Evolutionary conservation across 2,888 invertebrate species (phyloP), one percentile per base, ranked within the genome.

Genomic region (Rotaria sp.): DNA sequence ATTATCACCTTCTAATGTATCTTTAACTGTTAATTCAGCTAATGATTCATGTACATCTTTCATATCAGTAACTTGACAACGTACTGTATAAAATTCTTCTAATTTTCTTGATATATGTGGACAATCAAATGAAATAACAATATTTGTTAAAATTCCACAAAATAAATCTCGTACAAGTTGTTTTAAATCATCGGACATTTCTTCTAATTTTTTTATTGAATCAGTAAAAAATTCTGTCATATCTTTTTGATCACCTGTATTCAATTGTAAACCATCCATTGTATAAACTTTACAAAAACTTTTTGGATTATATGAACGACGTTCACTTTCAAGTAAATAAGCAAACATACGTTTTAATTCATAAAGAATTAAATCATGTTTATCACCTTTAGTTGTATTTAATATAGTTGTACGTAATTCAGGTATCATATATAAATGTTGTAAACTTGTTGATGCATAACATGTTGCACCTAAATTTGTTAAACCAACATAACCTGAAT

Each of bases 161-260:
- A 97, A 97, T 55, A 96, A 92, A 26, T 94, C 94, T 90, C 96
- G 96, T 11, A 97, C 95, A 45, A 96, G 93, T 88, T 94, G 94
- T 91, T 96, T 96, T 67, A 96, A 91, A 88, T 95, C 94, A 0
- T 95, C 94, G 2, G 96, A 95, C 96, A 96, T 96, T 91, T 97
- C 97, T 91, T 97, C 97, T 26, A 97, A 92, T 90, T 97, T 97
- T 45, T 96, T 96, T 52, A 97, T 96, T 84, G 97, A 93, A 92
- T 97, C 96, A 86, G 96, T 97, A 90, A 97, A 97, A 92, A 97
- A 97, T 92, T 97, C 97, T 0, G 96, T 96, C 97, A 97, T 97
- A 90, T 97, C 97, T 90, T 97, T 97, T 91, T 97, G 97, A 90
- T 97, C 97, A 0, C 96, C 96, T 0, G 96, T 96, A 91, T 97